Conservation (phyloP, 2,888 invertebrate genomes). For the Gerris lacustris region DNA sequence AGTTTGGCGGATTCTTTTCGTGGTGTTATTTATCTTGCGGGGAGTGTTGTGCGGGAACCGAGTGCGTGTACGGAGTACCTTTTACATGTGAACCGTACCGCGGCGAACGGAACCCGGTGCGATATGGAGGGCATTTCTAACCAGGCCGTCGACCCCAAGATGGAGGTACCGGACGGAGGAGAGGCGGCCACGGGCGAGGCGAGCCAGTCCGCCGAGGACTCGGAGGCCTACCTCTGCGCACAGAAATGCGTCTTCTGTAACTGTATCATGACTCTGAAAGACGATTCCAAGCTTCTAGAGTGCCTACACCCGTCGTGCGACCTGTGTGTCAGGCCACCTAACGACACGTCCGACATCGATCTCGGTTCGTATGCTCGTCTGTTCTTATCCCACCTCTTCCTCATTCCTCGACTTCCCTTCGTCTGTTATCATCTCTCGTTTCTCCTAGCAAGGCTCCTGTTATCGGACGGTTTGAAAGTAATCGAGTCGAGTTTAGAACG, state of each 20-base stretch:
- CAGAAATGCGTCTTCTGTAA: constrained; percentile 40
- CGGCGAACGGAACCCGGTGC: background rate
- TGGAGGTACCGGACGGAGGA: background rate
- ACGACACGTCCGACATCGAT: constrained; percentile 16
- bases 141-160: background rate
- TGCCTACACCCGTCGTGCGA: constrained; percentile 78
- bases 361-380: background rate
- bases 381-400: too few relatives aligned
- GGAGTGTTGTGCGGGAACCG: background rate
- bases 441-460: background rate
- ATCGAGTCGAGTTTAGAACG: too few relatives aligned
- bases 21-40: background rate
- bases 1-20: constrained; percentile 1
- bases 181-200: background rate
- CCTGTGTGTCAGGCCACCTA: constrained; percentile 49
- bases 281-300: constrained; percentile 68
- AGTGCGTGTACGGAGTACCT: background rate
- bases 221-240: background rate
- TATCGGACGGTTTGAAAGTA: background rate
- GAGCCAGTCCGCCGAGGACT: background rate
- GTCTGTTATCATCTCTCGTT: background rate
- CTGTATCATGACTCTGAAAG: constrained; percentile 41
- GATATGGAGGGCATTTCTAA: background rate
- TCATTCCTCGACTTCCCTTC: background rate
- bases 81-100: background rate